These are phyloP conservation scores for Trachelipus rathkii DNA, from an alignment of 1,140 invertebrate species.

Conservation along the genomic window DNA sequence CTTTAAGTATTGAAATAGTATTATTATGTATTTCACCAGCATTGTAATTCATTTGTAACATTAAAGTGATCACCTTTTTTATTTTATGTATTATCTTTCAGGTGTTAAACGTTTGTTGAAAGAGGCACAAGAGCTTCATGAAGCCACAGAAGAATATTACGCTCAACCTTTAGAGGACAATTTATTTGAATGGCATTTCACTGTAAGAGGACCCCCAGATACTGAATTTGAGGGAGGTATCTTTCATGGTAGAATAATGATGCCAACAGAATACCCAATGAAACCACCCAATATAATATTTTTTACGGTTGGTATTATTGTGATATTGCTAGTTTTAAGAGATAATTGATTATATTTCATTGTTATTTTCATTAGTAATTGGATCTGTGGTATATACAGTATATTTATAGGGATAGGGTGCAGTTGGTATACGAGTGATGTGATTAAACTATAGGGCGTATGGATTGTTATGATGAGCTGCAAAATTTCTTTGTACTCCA, in stretches of 20 bases:
- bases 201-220: constrained; percentile 77
- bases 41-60: not conserved
- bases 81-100: constrained; percentile 48
- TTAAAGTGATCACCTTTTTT: not conserved
- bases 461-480: no score
- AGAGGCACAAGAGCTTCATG: constrained; percentile 79
- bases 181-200: constrained; percentile 98
- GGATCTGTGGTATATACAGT: no score
- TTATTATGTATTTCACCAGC: not conserved
- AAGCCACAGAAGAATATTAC: constrained; percentile 84
- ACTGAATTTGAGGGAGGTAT: constrained; percentile 85
- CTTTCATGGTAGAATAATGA: constrained; percentile 85
- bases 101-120: constrained; percentile 91
- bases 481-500: no score
- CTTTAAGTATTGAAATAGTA: no score
- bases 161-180: constrained; percentile 91
- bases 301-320: constrained; percentile 65
- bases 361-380: no score
- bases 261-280: constrained; percentile 93
- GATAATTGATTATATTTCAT: no score
- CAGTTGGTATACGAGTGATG: no score
- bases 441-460: no score
- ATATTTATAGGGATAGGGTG: no score
- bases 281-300: constrained; percentile 94
- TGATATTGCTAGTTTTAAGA: no score